Conservation (phyloP, 1,140 invertebrate genomes). For the Drosophila funebris region DNA sequence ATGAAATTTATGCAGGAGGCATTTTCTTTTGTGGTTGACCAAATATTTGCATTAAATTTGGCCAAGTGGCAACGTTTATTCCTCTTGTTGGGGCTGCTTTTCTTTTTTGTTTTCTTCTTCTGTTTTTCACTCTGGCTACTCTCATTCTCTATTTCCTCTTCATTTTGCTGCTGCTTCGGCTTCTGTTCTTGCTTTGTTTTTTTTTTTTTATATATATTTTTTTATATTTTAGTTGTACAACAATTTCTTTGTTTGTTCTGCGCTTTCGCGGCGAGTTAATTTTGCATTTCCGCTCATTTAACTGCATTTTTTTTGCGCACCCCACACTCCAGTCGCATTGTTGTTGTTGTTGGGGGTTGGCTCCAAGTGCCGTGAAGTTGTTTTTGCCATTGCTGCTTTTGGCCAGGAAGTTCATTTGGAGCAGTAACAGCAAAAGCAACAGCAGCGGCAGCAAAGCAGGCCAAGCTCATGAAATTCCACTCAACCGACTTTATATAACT, state of each 20-base stretch:
- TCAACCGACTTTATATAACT: conserved; percentile 30
- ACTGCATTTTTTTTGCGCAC: conserved; percentile 57
- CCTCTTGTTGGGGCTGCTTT: conserved; percentile 27
- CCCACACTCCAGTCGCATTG: not conserved
- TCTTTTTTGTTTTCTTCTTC: conserved; percentile 15
- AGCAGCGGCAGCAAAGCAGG: conserved; percentile 27
- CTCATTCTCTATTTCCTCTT: conserved; percentile 67
- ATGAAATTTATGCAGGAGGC: conserved; percentile 17
- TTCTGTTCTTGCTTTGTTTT: conserved; percentile 33
- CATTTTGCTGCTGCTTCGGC: conserved; percentile 54
- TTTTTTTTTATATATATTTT: conserved; percentile 9
- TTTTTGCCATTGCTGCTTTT: conserved; percentile 56
- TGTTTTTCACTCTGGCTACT: conserved; percentile 12
- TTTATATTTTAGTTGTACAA: conserved; percentile 57
- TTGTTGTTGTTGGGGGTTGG: conserved; percentile 25
- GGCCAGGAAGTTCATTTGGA: conserved; percentile 74
- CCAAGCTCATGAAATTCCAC: conserved; percentile 47
- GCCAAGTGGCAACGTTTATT: conserved; percentile 76
- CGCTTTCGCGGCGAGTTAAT: conserved; percentile 77
- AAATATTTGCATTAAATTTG: conserved; percentile 78
- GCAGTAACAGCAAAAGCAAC: conserved; percentile 32
- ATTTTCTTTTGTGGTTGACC: conserved; percentile 53
- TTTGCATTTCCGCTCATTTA: conserved; percentile 81
- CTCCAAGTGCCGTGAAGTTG: conserved; percentile 76
- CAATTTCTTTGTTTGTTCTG: conserved; percentile 75